Conservation (phyloP, 2,113 vertebrate species). For the Amia ocellicauda region DNA sequence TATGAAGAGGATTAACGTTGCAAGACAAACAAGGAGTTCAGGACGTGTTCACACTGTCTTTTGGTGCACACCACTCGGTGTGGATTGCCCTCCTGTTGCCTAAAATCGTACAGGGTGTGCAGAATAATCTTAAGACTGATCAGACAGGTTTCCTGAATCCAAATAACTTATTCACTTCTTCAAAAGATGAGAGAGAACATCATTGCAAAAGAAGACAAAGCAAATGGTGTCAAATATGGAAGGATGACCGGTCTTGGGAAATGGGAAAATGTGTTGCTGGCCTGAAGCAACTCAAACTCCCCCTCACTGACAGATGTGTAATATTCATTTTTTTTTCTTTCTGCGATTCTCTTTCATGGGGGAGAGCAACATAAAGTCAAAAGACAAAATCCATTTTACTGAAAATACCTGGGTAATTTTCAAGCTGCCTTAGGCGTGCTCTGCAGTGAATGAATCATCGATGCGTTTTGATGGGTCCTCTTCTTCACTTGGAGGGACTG, state of each 20-base stretch:
- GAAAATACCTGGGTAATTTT: background rate
- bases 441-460: background rate
- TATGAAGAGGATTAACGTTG: too few species aligned
- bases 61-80: too few species aligned
- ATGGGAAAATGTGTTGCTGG: too few species aligned
- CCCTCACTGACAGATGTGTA: background rate
- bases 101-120: too few species aligned
- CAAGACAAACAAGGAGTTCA: too few species aligned
- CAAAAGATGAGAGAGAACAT: too few species aligned
- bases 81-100: too few species aligned
- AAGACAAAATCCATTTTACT: background rate
- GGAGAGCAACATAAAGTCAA: background rate
- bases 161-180: too few species aligned
- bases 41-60: too few species aligned
- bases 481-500: conserved; percentile 12
- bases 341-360: background rate
- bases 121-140: too few species aligned
- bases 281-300: too few species aligned
- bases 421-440: background rate
- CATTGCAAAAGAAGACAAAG: background rate
- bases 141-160: too few species aligned
- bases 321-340: background rate
- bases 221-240: background rate
- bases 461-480: background rate
- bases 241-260: background rate